These are phyloP conservation scores for Ennomos erosarius DNA, from an alignment of 2,888 invertebrate species.

Conservation along the genomic window DNA sequence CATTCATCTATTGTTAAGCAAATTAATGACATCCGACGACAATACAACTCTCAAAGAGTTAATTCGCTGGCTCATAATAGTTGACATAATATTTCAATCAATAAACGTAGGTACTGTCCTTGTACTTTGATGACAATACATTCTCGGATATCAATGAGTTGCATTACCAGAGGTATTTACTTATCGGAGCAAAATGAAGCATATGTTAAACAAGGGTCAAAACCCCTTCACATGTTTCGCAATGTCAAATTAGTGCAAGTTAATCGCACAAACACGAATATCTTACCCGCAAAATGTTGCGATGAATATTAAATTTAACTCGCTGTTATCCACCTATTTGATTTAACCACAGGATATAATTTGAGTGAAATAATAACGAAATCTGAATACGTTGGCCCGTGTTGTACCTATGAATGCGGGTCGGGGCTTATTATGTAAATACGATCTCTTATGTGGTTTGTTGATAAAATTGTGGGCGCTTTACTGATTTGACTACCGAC, in stretches of 20 bases:
- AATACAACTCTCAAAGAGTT: neutral
- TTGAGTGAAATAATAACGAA: slow-evolving; percentile 73
- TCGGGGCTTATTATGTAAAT: slow-evolving; percentile 74
- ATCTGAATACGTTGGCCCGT: slow-evolving; percentile 64
- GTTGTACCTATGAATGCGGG: slow-evolving; percentile 58
- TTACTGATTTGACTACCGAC: slow-evolving; percentile 46
- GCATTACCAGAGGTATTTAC: neutral
- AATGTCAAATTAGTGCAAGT: slow-evolving; percentile 42
- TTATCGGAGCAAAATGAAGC: neutral
- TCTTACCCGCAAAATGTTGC: slow-evolving; percentile 49
- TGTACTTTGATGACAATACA: too few relatives aligned
- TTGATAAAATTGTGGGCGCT: slow-evolving; percentile 68
- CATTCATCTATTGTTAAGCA: too few relatives aligned
- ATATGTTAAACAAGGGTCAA: slow-evolving; percentile 7
- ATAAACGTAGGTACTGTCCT: too few relatives aligned
- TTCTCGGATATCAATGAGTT: slow-evolving; percentile 6
- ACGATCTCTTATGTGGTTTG: slow-evolving; percentile 69
- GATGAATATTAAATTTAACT: slow-evolving; percentile 61
- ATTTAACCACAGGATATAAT: slow-evolving; percentile 60
- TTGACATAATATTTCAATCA: too few relatives aligned
- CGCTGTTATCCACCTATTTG: slow-evolving; percentile 62
- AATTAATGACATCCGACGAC: too few relatives aligned
- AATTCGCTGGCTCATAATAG: slow-evolving; percentile 10
- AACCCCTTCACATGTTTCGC: slow-evolving; percentile 29
- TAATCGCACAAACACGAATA: slow-evolving; percentile 48